phyloP scores from a whole-genome alignment of 2,113 vertebrate species.

The Rousettus leschenaultii region DNA sequence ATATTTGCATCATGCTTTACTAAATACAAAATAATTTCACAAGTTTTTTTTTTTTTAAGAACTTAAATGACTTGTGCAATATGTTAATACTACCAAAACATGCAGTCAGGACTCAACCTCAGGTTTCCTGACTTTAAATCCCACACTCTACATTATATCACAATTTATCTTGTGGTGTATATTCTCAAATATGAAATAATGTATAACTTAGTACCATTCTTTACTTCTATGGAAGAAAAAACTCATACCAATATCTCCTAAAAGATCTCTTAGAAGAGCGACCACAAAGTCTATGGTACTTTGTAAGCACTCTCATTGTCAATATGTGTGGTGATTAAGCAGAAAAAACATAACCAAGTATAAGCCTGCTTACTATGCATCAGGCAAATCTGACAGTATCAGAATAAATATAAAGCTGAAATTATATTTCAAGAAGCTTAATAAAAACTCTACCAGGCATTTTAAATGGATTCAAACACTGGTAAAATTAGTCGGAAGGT shows the following conservation, averaged over 20 bases:
- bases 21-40: neutral
- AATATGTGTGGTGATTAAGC: neutral
- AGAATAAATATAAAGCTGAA: conserved; percentile 24
- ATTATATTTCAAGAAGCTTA: neutral
- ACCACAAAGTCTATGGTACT: neutral
- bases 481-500: neutral
- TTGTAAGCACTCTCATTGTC: neutral
- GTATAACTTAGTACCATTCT: neutral
- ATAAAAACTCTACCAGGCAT: neutral
- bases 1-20: neutral
- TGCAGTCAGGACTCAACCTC: neutral
- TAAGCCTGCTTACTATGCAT: neutral
- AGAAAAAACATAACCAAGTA: neutral
- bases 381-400: neutral
- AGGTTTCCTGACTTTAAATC: conserved; percentile 6
- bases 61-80: neutral
- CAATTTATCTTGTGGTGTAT: neutral
- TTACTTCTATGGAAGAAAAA: neutral
- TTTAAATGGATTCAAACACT: neutral
- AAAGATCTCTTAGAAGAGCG: neutral
- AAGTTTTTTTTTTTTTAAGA: conserved; percentile 1
- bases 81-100: neutral
- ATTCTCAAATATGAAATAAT: conserved; percentile 30
- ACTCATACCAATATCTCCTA: neutral
- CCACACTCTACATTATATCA: neutral